Conservation (phyloP, 2,797 vertebrate species). For the Enteromius mattozi region DNA sequence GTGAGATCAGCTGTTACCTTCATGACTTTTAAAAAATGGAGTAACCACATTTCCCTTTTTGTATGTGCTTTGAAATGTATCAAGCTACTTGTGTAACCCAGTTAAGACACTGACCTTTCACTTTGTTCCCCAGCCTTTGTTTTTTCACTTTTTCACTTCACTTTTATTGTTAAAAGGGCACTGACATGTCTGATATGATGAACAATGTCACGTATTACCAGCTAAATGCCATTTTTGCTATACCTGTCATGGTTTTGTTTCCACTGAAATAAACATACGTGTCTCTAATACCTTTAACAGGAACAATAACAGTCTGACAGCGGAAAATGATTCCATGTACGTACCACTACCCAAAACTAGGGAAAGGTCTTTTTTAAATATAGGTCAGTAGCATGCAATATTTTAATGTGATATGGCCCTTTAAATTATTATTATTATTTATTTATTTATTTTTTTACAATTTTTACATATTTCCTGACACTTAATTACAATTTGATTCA, state of each 20-base stretch:
- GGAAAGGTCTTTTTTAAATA: background rate
- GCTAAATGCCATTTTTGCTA: conserved; percentile 1
- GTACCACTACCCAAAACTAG: background rate
- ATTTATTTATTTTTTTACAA: no score
- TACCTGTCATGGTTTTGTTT: background rate
- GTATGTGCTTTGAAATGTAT: conserved; percentile 12
- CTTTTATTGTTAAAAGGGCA: conserved; percentile 50
- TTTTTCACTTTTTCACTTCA: conserved; percentile 41
- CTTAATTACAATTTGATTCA: background rate
- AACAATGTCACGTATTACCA: conserved; percentile 20
- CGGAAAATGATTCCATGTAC: background rate
- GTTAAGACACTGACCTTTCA: conserved; percentile 51
- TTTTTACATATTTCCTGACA: background rate
- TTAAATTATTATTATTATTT: background rate
- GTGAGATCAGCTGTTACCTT: background rate
- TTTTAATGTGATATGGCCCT: background rate
- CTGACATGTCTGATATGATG: background rate
- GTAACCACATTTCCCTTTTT: conserved; percentile 37
- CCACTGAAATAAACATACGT: background rate
- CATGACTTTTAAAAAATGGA: background rate
- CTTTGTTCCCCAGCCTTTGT: conserved; percentile 52
- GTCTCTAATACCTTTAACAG: background rate
- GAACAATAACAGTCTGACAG: background rate
- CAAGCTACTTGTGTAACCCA: background rate
- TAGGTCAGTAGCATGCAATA: background rate